Percentiles rank a stretch among this genome's conserved stretches.
Evolutionary conservation across 2,113 vertebrate species (phyloP).

Genomic region (Panthera uncia): DNA sequence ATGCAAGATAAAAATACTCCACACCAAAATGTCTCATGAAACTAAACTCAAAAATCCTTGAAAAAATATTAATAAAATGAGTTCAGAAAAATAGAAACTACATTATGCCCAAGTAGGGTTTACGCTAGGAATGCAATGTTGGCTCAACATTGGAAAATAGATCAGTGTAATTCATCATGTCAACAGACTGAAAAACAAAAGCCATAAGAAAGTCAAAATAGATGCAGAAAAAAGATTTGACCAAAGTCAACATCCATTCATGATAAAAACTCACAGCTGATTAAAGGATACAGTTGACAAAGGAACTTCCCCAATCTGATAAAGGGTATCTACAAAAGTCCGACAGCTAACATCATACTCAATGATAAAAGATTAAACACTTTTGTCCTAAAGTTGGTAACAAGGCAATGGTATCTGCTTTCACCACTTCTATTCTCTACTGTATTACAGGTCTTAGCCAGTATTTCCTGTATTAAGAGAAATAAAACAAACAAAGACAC

Average conservation of each 20-base stretch:
- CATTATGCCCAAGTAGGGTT: neutral
- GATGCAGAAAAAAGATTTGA: neutral
- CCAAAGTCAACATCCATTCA: neutral
- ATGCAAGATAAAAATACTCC: neutral
- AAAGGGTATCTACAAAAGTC: neutral
- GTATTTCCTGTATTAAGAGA: neutral
- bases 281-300: neutral
- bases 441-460: neutral
- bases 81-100: neutral
- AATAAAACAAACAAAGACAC: neutral
- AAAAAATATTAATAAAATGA: slow-evolving; percentile 4
- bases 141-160: neutral
- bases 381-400: neutral
- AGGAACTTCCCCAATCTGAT: neutral
- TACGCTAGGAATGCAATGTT: neutral
- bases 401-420: neutral
- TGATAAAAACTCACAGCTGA: neutral
- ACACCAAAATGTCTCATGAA: neutral
- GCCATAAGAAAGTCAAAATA: neutral
- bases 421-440: neutral
- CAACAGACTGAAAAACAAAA: neutral
- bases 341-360: neutral
- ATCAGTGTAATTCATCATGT: neutral
- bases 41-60: neutral
- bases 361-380: neutral